Evolutionary conservation across 2,113 vertebrate species (phyloP).

Genomic region (Cavia aperea): DNA sequence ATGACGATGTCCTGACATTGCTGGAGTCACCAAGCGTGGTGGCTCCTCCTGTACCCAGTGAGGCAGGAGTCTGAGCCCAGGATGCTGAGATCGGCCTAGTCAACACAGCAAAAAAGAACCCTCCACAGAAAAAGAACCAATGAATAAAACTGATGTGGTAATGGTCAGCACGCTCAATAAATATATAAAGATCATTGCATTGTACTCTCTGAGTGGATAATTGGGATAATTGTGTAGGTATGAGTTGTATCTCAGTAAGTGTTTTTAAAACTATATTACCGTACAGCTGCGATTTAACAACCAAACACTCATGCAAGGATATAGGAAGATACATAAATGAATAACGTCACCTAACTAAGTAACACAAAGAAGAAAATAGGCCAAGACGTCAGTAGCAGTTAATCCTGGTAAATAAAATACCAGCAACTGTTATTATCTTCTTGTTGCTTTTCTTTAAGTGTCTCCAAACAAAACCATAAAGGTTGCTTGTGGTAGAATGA

Average conservation of each 20-base stretch:
- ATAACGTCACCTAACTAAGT: not conserved
- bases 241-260: not conserved
- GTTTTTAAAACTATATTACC: not conserved
- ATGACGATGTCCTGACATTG: not conserved
- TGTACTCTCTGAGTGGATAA: not conserved
- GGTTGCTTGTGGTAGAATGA: not conserved
- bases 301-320: not conserved
- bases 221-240: not conserved
- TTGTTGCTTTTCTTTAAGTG: not conserved
- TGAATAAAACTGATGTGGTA: not conserved
- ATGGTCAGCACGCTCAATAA: not conserved
- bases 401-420: not conserved
- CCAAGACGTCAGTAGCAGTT: not conserved
- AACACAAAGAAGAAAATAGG: not conserved
- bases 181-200: not conserved
- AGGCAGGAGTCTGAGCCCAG: not conserved
- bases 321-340: not conserved
- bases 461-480: conserved; percentile 11
- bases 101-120: not conserved
- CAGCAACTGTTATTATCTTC: not conserved
- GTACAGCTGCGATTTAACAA: not conserved
- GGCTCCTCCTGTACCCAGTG: not conserved
- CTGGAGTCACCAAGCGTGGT: not conserved
- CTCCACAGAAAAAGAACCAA: not conserved
- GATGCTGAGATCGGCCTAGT: not conserved